Evolutionary conservation across 2,888 invertebrate species (phyloP).

Genomic region (Limenitis camilla): DNA sequence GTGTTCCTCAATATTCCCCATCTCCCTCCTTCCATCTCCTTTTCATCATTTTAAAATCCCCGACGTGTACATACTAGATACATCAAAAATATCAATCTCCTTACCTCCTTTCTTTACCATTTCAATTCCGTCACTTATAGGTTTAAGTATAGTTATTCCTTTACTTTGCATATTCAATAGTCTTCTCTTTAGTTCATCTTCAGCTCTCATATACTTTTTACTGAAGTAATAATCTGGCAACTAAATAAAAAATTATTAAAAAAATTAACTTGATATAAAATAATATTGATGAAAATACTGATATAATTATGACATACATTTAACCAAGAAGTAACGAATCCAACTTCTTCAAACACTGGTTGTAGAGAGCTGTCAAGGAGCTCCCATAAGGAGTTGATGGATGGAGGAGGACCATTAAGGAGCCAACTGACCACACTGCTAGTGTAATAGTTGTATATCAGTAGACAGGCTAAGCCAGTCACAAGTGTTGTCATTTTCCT

Average conservation of each 20-base stretch:
- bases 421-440: conserved; percentile 75
- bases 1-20: too few species aligned
- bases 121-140: conserved; percentile 16
- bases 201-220: conserved; percentile 42
- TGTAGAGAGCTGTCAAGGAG: conserved; percentile 66
- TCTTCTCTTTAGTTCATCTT: conserved; percentile 47
- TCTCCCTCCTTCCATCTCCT: too few species aligned
- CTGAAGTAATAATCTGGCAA: conserved; percentile 49
- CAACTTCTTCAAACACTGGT: conserved; percentile 64
- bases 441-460: conserved; percentile 75
- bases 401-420: conserved; percentile 64
- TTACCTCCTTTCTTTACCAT: conserved; percentile 55
- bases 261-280: too few species aligned
- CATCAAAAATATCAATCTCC: too few species aligned
- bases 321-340: conserved; percentile 62
- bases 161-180: conserved; percentile 47
- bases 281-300: too few species aligned
- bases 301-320: too few species aligned
- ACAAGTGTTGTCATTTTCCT: conserved; percentile 49
- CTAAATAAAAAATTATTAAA: too few species aligned
- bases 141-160: conserved; percentile 15
- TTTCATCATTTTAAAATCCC: too few species aligned
- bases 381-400: conserved; percentile 65
- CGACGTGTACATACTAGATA: too few species aligned
- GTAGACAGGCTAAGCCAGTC: conserved; percentile 51